A percentile compares a stretch with the other conserved stretches of the same genome.
These are phyloP conservation scores for Psephotus haematonotus DNA, from an alignment of 2,113 vertebrate species.

Conservation along the genomic window DNA sequence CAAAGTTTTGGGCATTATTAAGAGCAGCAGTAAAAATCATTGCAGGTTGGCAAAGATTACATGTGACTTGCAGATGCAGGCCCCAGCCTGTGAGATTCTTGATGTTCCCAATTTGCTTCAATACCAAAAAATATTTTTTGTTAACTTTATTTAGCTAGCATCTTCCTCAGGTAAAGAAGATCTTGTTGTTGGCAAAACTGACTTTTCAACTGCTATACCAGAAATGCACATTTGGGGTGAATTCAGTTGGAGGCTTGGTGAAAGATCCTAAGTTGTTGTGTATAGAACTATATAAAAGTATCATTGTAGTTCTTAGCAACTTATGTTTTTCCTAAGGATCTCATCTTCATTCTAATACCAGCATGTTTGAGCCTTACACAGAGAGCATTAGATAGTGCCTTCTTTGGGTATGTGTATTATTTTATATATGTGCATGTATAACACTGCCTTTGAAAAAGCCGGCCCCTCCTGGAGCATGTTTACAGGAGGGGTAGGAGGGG, in stretches of 20 bases:
- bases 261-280: not conserved
- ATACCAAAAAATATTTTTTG: not conserved
- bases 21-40: not conserved
- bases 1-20: not conserved
- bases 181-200: not conserved
- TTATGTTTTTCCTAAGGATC: not conserved
- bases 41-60: not conserved
- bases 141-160: not conserved
- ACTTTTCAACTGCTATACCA: not conserved
- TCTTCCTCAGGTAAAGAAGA: not conserved
- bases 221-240: not conserved
- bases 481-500: not conserved
- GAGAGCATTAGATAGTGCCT: not conserved
- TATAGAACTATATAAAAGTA: not conserved
- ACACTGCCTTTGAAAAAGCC: not conserved
- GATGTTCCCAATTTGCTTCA: not conserved
- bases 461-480: not conserved
- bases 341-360: not conserved
- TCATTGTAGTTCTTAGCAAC: not conserved
- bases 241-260: not conserved
- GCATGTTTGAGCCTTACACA: not conserved
- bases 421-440: rapidly evolving
- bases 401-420: not conserved
- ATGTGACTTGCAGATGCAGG: rapidly evolving
- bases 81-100: not conserved